Evolutionary conservation across 2,888 invertebrate genomes (phyloP).

Genomic region (Tuta absoluta): DNA sequence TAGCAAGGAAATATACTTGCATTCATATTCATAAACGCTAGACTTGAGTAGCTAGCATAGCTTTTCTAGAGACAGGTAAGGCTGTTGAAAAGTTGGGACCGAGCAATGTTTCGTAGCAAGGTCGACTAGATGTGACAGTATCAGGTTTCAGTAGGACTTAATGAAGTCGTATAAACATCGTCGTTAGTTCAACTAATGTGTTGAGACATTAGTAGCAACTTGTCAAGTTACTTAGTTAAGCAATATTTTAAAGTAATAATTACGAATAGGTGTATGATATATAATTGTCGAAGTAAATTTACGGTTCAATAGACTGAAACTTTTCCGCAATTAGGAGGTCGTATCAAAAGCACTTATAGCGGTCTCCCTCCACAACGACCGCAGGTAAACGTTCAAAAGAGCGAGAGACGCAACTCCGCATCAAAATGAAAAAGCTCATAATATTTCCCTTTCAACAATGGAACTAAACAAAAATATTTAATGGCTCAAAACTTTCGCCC

Average conservation of each 20-base stretch:
- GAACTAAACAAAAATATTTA: conserved; percentile 77
- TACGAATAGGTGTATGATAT: background rate
- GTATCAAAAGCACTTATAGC: conserved; percentile 42
- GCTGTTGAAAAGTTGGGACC: background rate
- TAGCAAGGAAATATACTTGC: background rate
- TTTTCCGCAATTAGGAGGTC: conserved; percentile 29
- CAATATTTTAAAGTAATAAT: background rate
- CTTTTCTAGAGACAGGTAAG: background rate
- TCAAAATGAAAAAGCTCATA: conserved; percentile 74
- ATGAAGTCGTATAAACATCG: conserved; percentile 41
- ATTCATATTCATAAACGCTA: background rate
- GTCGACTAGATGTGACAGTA: conserved; percentile 21
- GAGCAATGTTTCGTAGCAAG: background rate
- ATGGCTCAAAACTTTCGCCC: conserved; percentile 70
- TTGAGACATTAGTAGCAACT: conserved; percentile 40
- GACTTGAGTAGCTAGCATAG: too few relatives aligned
- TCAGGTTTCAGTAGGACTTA: conserved; percentile 39
- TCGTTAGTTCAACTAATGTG: conserved; percentile 52
- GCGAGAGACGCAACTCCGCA: conserved; percentile 56
- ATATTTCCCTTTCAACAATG: conserved; percentile 77
- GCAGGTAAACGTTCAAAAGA: conserved; percentile 49
- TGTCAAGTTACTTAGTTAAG: background rate
- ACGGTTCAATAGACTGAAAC: conserved; percentile 28
- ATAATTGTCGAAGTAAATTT: background rate
- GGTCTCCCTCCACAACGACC: conserved; percentile 53